phyloP scores from a whole-genome alignment of 37 sponge, comb jelly and placozoan genomes.

The Tethya wilhelma region DNA sequence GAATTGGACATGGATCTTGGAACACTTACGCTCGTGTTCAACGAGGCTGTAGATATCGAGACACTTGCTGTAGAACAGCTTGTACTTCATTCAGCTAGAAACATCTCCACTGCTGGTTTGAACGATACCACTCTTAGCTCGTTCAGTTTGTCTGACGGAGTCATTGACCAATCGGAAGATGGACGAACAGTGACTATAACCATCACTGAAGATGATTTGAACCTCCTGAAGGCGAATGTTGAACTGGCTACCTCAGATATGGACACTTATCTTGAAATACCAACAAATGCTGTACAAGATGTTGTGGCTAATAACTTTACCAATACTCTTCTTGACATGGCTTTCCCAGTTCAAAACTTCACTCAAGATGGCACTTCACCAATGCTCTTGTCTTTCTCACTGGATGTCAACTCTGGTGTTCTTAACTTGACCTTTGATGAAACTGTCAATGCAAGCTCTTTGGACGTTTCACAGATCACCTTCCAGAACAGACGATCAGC shows the following conservation, averaged over 20 bases:
- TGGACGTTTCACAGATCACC: conserved; percentile 41
- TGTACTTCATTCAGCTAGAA: conserved; percentile 54
- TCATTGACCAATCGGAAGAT: conserved; percentile 53
- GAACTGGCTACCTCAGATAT: conserved; percentile 59
- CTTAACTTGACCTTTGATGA: conserved; percentile 84
- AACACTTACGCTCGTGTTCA: conserved; percentile 68
- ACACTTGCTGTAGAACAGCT: conserved; percentile 52
- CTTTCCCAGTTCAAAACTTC: conserved; percentile 39
- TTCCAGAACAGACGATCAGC: conserved; percentile 64
- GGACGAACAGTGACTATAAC: conserved; percentile 55
- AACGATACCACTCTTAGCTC: background rate
- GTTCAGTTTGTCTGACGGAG: conserved; percentile 55
- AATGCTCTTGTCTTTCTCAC: conserved; percentile 38
- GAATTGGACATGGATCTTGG: conserved; percentile 78
- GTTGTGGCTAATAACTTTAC: conserved; percentile 48
- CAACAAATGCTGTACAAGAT: conserved; percentile 39
- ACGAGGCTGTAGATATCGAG: conserved; percentile 72
- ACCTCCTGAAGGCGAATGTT: conserved; percentile 71
- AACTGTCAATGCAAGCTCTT: conserved; percentile 53
- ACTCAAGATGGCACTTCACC: conserved; percentile 68
- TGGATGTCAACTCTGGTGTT: conserved; percentile 71
- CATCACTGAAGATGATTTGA: conserved; percentile 55
- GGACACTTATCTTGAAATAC: conserved; percentile 69
- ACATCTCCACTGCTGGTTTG: conserved; percentile 32
- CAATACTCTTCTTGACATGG: conserved; percentile 9